phyloP scores from a whole-genome alignment of 2,797 vertebrate species.

The Phaenicophaeus curvirostris region DNA sequence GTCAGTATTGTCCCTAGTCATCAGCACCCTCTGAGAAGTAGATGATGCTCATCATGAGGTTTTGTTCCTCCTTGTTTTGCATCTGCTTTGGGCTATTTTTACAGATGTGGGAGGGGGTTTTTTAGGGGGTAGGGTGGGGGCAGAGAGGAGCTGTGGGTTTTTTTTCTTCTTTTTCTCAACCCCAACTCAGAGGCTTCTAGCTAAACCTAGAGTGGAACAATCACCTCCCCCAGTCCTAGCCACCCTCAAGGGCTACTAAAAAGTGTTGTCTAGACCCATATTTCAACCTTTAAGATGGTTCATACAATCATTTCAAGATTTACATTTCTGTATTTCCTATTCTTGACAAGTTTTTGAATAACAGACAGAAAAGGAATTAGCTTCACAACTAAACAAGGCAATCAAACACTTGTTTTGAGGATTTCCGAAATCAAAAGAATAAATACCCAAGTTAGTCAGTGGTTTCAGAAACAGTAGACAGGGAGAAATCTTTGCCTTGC shows the following conservation, averaged over 20 bases:
- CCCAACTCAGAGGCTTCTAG: background rate
- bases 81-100: background rate
- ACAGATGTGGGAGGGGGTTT: rapidly evolving
- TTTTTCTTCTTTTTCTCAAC: background rate
- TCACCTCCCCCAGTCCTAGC: rapidly evolving
- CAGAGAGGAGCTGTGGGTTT: too few species aligned
- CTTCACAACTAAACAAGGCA: background rate
- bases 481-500: background rate
- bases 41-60: background rate
- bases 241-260: background rate
- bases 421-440: slow-evolving; percentile 34
- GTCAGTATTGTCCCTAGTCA: background rate
- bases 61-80: background rate
- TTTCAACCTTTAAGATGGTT: background rate
- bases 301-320: background rate
- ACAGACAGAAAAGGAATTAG: background rate
- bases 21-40: background rate
- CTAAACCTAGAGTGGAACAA: background rate
- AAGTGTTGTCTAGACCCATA: background rate
- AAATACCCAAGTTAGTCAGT: background rate
- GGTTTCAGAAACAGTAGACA: background rate
- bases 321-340: background rate
- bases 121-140: too few species aligned
- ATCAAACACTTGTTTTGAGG: background rate
- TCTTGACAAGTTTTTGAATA: slow-evolving; percentile 5